A percentile compares a stretch with the other conserved stretches of the same genome.
These are phyloP conservation scores for Sisyra terminalis DNA, from an alignment of 2,888 invertebrate species.

Conservation along the genomic window DNA sequence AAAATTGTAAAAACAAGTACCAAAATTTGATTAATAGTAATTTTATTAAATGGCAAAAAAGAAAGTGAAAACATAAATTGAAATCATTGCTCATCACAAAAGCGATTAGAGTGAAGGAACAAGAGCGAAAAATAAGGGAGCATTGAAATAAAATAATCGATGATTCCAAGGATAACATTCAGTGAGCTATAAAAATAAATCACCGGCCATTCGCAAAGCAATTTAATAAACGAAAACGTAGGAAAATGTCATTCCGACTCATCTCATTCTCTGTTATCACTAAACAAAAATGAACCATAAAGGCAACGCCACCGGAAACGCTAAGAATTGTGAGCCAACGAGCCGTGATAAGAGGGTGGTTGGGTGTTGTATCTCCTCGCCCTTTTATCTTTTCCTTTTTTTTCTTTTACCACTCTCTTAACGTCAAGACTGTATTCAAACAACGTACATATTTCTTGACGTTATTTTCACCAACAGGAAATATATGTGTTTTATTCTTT, in stretches of 20 bases:
- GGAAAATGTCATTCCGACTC: constrained; percentile 3
- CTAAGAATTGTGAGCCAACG: constrained; percentile 3
- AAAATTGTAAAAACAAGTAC: background rate
- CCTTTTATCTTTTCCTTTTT: too few species aligned
- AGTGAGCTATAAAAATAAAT: constrained; percentile 5
- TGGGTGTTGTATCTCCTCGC: background rate
- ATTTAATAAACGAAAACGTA: constrained; percentile 6
- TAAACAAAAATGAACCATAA: constrained; percentile 4
- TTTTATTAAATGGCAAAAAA: constrained; percentile 1
- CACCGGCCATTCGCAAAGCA: constrained; percentile 4
- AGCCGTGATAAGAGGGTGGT: background rate
- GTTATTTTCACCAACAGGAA: too few species aligned
- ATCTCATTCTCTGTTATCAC: constrained; percentile 2
- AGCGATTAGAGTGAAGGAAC: background rate
- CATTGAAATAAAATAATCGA: constrained; percentile 3
- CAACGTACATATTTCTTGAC: too few species aligned
- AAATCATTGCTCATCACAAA: background rate
- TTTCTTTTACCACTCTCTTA: too few species aligned
- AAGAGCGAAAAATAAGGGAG: background rate
- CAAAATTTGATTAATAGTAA: background rate
- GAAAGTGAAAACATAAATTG: background rate
- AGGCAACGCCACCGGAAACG: constrained; percentile 1
- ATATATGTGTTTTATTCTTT: too few species aligned
- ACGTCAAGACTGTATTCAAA: too few species aligned
- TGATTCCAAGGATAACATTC: constrained; percentile 2